Evolutionary conservation across 2,797 vertebrate species (phyloP).

Genomic region (Myotis planiceps): DNA sequence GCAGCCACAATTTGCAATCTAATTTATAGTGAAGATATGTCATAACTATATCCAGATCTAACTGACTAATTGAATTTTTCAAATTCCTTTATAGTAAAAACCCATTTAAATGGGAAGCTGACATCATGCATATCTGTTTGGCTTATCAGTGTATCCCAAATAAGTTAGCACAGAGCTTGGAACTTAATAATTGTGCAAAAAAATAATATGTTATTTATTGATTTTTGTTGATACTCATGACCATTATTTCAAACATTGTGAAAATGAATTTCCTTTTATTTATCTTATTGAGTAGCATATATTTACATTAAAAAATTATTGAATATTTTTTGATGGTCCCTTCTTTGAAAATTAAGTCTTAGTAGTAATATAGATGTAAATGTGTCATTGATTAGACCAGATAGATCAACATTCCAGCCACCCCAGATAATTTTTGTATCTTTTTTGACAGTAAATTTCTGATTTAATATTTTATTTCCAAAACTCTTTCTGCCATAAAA

Average conservation of each 20-base stretch:
- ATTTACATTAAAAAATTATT: not conserved
- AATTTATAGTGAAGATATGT: not conserved
- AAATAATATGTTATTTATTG: not conserved
- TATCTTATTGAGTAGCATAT: not conserved
- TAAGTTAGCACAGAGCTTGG: not conserved
- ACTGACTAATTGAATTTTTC: not conserved
- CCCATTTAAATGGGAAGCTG: not conserved
- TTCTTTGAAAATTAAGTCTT: constrained; percentile 11
- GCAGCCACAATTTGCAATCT: not conserved
- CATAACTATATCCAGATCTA: not conserved
- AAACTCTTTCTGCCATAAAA: not conserved
- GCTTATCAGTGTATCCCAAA: not conserved
- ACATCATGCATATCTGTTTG: not conserved
- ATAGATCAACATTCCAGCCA: not conserved
- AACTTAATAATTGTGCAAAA: not conserved
- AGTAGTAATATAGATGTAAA: not conserved
- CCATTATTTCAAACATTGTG: not conserved
- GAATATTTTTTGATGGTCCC: not conserved
- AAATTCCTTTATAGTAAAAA: constrained; percentile 21
- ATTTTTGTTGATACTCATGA: not conserved
- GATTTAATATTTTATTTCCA: constrained; percentile 24
- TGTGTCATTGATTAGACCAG: not conserved
- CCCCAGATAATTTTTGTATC: not conserved
- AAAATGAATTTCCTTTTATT: constrained; percentile 47
- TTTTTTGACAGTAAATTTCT: not conserved